Evolutionary conservation across 2,113 vertebrate genomes (phyloP).

Genomic region (Poeciliopsis prolifica): DNA sequence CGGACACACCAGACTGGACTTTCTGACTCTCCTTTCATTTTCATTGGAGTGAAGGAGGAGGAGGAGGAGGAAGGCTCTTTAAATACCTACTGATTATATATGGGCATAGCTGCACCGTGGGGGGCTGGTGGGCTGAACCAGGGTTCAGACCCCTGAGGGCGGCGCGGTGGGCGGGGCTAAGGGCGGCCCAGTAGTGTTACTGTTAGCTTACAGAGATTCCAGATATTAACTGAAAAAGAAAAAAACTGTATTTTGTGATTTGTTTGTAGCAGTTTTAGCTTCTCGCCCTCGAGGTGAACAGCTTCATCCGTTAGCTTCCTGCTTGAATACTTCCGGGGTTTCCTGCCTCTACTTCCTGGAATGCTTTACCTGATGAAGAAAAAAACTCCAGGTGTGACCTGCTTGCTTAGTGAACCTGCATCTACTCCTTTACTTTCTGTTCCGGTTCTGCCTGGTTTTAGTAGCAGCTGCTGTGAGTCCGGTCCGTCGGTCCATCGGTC

Average conservation of each 20-base stretch:
- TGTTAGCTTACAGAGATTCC: slow-evolving; percentile 75
- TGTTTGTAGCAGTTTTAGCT: slow-evolving; percentile 82
- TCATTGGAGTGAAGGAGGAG: slow-evolving; percentile 42
- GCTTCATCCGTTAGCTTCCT: slow-evolving; percentile 73
- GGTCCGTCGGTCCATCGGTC: too few relatives aligned
- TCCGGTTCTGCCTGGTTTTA: slow-evolving; percentile 55
- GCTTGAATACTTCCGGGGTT: slow-evolving; percentile 67
- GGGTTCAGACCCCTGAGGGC: too few relatives aligned
- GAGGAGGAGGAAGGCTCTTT: slow-evolving; percentile 38
- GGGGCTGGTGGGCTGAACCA: slow-evolving; percentile 8
- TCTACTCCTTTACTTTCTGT: slow-evolving; percentile 57
- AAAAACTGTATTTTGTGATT: slow-evolving; percentile 80
- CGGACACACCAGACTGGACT: slow-evolving; percentile 26
- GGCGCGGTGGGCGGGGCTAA: background rate
- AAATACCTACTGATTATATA: slow-evolving; percentile 57
- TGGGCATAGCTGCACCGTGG: slow-evolving; percentile 51
- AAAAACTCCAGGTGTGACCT: slow-evolving; percentile 55
- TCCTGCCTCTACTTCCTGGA: slow-evolving; percentile 51
- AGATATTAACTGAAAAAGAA: slow-evolving; percentile 63
- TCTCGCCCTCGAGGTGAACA: slow-evolving; percentile 51
- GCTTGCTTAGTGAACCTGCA: slow-evolving; percentile 81
- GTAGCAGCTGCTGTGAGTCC: background rate
- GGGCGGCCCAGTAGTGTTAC: slow-evolving; percentile 50
- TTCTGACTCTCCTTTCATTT: slow-evolving; percentile 60
- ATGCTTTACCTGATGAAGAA: slow-evolving; percentile 54